A percentile compares a stretch with the other conserved stretches of the same genome.
Evolutionary conservation across 2,113 vertebrate species (phyloP).

Genomic region (Dissostichus mawsoni): DNA sequence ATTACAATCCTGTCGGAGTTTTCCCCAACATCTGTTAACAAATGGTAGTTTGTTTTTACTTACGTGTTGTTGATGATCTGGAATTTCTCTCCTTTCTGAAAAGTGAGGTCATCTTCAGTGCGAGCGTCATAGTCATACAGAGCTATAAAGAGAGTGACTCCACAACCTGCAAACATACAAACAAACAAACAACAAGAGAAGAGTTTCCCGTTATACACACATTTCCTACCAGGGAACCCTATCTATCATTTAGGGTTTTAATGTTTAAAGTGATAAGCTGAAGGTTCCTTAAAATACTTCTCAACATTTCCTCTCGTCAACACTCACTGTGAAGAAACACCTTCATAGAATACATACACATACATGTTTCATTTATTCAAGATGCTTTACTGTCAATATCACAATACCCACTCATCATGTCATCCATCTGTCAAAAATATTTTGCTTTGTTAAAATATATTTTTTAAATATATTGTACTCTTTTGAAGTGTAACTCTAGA

Average conservation of each 20-base stretch:
- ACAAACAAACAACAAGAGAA: constrained; percentile 1
- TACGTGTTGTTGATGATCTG: constrained; percentile 97
- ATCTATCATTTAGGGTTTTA: background rate
- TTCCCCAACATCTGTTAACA: background rate
- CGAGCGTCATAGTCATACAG: constrained; percentile 95
- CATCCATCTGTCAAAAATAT: too few species aligned
- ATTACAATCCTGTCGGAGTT: background rate
- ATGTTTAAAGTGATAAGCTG: background rate
- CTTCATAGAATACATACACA: background rate
- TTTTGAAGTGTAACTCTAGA: too few species aligned
- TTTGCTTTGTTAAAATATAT: too few species aligned
- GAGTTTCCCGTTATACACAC: background rate
- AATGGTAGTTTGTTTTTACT: constrained; percentile 30
- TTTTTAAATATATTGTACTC: too few species aligned
- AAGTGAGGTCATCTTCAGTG: constrained; percentile 93
- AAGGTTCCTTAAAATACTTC: background rate
- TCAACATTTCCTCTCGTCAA: background rate
- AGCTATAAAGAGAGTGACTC: constrained; percentile 92
- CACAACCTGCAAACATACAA: constrained; percentile 80
- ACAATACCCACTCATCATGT: too few species aligned
- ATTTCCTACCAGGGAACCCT: too few species aligned
- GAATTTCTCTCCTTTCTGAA: constrained; percentile 96
- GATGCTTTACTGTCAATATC: too few species aligned
- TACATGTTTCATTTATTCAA: too few species aligned
- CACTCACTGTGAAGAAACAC: background rate